Percentiles rank a stretch among this genome's conserved stretches.
These are phyloP conservation scores for Teinopalpus imperialis DNA, from an alignment of 2,888 invertebrate genomes.

Conservation along the genomic window DNA sequence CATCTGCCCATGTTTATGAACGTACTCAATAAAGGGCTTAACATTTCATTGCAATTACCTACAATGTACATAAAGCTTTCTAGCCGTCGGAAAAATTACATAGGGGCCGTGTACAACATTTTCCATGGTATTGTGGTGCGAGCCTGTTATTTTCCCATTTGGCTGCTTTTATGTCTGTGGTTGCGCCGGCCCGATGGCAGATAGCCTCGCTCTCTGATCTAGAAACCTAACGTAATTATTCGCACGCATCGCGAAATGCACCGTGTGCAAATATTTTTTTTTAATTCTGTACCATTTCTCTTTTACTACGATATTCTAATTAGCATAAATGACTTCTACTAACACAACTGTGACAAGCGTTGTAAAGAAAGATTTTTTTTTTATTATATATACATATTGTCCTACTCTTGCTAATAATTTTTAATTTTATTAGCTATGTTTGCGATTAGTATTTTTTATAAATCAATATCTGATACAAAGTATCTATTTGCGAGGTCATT, in stretches of 20 bases:
- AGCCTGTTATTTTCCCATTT: constrained; percentile 81
- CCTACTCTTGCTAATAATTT: too few relatives aligned
- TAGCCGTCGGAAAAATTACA: constrained; percentile 64
- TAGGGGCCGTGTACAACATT: constrained; percentile 49
- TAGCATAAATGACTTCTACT: too few relatives aligned
- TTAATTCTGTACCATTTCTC: constrained; percentile 13
- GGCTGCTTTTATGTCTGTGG: constrained; percentile 66
- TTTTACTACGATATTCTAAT: constrained; percentile 3
- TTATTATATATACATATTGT: too few relatives aligned
- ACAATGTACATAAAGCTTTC: constrained; percentile 57
- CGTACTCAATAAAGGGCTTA: constrained; percentile 41
- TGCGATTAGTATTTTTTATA: too few relatives aligned
- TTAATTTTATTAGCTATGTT: too few relatives aligned
- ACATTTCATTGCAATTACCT: constrained; percentile 32
- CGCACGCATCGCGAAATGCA: constrained; percentile 61
- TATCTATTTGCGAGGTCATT: too few relatives aligned
- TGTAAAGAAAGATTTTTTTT: too few relatives aligned
- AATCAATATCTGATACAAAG: too few relatives aligned
- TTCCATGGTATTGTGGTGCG: constrained; percentile 74
- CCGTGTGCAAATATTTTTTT: constrained; percentile 20
- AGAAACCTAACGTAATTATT: constrained; percentile 77
- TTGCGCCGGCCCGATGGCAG: constrained; percentile 64
- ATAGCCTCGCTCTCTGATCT: constrained; percentile 67
- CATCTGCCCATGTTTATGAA: constrained; percentile 3
- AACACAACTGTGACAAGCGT: too few relatives aligned